Percentiles rank a stretch among this genome's conserved stretches.
Evolutionary conservation across 2,888 invertebrate species (phyloP).

Genomic region (Romanomermis culicivorax): DNA sequence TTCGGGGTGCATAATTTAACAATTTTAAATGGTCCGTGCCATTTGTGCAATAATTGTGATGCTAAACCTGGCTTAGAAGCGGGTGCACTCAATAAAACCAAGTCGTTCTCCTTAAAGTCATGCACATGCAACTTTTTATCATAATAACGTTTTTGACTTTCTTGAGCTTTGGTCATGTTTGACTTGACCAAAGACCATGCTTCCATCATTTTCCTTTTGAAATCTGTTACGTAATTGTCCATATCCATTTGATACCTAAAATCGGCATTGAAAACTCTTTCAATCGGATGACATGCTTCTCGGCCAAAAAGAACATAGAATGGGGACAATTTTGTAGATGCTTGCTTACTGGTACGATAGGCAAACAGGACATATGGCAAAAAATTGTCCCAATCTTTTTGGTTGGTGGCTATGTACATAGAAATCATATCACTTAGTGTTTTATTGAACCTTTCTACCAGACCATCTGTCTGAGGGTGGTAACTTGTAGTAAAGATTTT

Average conservation of each 20-base stretch:
- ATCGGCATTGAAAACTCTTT: background rate
- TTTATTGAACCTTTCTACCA: background rate
- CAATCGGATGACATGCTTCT: background rate
- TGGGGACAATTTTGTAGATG: background rate
- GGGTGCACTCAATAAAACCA: background rate
- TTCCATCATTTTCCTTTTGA: background rate
- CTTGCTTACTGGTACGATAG: background rate
- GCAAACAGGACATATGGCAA: background rate
- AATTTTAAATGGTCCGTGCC: background rate
- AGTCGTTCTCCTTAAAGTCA: background rate
- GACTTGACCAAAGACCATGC: background rate
- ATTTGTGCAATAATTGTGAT: background rate
- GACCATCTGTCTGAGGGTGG: background rate
- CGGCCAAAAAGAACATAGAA: background rate
- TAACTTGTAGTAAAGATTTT: background rate
- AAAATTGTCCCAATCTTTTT: background rate
- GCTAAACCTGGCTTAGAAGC: background rate
- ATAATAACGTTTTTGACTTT: background rate
- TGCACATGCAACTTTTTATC: background rate
- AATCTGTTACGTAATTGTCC: background rate
- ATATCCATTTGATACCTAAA: background rate
- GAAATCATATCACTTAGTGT: background rate
- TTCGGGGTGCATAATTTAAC: background rate
- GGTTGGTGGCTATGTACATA: background rate
- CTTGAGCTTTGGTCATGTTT: background rate